phyloP scores from a whole-genome alignment of 2,113 vertebrate species.

The Corythaeola cristata region DNA sequence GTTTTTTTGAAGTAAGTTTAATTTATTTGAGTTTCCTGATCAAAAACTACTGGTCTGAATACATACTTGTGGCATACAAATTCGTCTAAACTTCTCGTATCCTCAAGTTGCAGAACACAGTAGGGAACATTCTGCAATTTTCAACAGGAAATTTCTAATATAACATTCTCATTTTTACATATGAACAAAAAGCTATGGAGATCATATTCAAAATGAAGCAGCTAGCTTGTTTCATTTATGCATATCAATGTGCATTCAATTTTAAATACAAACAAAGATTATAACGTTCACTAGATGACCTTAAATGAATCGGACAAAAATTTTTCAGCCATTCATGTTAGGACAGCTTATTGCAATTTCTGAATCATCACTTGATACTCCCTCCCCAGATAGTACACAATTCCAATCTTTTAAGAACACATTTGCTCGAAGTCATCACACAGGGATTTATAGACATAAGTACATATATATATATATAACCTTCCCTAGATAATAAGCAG shows the following conservation, averaged over 20 bases:
- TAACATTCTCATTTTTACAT: background rate
- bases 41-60: conserved; percentile 3
- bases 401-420: background rate
- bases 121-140: conserved; percentile 7
- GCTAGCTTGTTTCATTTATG: background rate
- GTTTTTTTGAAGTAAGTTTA: conserved; percentile 26
- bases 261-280: background rate
- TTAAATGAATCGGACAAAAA: background rate
- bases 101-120: conserved; percentile 24
- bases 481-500: background rate
- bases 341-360: background rate
- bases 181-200: background rate
- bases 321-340: background rate
- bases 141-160: background rate
- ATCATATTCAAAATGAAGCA: background rate
- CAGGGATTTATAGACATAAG: background rate
- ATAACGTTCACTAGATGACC: background rate
- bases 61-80: conserved; percentile 17
- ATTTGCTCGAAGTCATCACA: background rate
- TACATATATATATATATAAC: background rate
- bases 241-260: background rate
- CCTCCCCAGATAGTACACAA: background rate
- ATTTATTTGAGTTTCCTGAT: conserved; percentile 16
- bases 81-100: background rate
- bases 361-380: background rate